Evolutionary conservation across 2,113 vertebrate species (phyloP).

Genomic region (Syrrhaptes paradoxus): DNA sequence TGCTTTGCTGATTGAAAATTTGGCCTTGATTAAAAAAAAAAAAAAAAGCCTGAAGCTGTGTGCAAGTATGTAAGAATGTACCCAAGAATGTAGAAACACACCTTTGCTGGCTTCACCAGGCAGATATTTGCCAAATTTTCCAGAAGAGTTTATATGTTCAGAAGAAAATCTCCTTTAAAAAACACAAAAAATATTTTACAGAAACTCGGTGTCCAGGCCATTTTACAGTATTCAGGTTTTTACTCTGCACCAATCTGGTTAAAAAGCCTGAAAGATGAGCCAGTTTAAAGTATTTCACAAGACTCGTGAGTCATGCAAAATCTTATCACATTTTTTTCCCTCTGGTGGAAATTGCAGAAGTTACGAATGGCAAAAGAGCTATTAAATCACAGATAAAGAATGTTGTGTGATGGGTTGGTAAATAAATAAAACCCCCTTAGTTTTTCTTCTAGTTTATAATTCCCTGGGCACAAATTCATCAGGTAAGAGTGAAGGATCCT

Average conservation of each 20-base stretch:
- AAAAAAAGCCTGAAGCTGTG: neutral
- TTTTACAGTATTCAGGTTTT: neutral
- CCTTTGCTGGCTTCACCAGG: neutral
- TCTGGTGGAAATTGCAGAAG: conserved; percentile 5
- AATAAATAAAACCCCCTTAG: neutral
- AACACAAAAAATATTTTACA: neutral
- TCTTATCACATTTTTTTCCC: neutral
- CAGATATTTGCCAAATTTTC: neutral
- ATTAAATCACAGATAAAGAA: conserved; percentile 39
- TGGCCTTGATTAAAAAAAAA: neutral
- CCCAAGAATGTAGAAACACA: neutral
- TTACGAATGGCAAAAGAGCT: neutral
- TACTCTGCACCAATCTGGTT: neutral
- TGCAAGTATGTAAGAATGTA: neutral
- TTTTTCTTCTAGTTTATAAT: neutral
- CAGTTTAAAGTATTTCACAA: conserved; percentile 39
- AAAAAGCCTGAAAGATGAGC: conserved; percentile 1
- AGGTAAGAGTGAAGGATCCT: neutral
- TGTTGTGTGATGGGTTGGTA: neutral
- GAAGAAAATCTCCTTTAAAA: neutral
- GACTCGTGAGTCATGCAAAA: neutral
- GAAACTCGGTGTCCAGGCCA: neutral
- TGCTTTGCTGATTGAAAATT: neutral
- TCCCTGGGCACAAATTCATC: neutral
- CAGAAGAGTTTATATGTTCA: neutral